Percentiles rank a stretch among this genome's conserved stretches.
phyloP scores from a whole-genome alignment of 2,888 invertebrate species.

The Conistra vaccinii region DNA sequence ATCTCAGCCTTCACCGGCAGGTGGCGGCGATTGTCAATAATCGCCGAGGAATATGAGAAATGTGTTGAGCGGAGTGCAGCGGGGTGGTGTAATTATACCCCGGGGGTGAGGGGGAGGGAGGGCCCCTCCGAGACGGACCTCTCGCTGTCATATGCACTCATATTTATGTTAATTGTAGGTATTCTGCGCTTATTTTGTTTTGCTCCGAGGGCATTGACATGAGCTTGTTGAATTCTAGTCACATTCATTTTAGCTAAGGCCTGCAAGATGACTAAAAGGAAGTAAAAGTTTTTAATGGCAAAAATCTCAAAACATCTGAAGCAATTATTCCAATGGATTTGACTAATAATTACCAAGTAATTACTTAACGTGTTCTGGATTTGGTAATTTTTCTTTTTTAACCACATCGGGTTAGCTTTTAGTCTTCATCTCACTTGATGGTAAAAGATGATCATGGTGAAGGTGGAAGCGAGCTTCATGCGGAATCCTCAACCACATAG shows the following conservation, averaged over 20 bases:
- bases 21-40: slow-evolving; percentile 84
- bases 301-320: too few species aligned
- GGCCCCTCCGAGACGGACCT: slow-evolving; percentile 47
- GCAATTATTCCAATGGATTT: background rate
- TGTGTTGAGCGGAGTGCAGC: slow-evolving; percentile 69
- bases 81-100: slow-evolving; percentile 74
- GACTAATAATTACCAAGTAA: background rate
- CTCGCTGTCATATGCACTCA: slow-evolving; percentile 79
- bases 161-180: slow-evolving; percentile 76
- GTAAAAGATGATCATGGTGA: too few species aligned
- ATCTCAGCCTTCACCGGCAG: slow-evolving; percentile 86
- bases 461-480: too few species aligned
- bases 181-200: slow-evolving; percentile 32
- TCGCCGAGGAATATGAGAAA: slow-evolving; percentile 75
- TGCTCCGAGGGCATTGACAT: slow-evolving; percentile 15
- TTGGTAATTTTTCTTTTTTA: background rate
- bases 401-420: too few species aligned
- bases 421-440: too few species aligned
- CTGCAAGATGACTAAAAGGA: too few species aligned
- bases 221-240: background rate
- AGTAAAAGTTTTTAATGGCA: too few species aligned
- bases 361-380: background rate
- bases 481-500: too few species aligned
- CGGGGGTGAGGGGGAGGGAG: background rate
- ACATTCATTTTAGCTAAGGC: background rate